Conservation (phyloP, 2,797 vertebrate genomes). For the Phalloptychus januarius region DNA sequence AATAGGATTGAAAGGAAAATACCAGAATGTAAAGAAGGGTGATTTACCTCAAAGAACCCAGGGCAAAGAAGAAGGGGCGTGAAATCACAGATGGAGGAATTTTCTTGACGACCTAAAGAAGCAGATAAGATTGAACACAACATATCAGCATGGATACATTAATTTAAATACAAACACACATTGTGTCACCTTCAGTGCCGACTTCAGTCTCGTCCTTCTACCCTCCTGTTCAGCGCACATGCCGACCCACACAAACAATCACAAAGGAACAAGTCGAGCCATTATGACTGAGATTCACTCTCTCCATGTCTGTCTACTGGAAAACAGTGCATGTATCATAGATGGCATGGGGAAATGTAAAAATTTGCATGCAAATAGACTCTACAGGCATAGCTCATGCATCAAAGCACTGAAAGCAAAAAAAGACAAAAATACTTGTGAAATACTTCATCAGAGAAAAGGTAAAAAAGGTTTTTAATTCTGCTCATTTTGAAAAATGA, state of each 20-base stretch:
- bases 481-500: slow-evolving; percentile 37
- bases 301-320: slow-evolving; percentile 63
- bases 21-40: slow-evolving; percentile 2
- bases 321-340: slow-evolving; percentile 71
- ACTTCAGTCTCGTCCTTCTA: slow-evolving; percentile 25
- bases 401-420: slow-evolving; percentile 68
- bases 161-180: slow-evolving; percentile 36
- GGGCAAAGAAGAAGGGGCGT: slow-evolving; percentile 62
- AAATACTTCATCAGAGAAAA: slow-evolving; percentile 19
- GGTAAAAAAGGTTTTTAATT: slow-evolving; percentile 29
- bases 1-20: background rate
- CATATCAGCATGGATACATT: slow-evolving; percentile 42
- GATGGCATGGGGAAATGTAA: slow-evolving; percentile 67
- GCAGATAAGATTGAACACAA: slow-evolving; percentile 65
- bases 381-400: slow-evolving; percentile 64
- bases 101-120: slow-evolving; percentile 84
- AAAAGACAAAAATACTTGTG: slow-evolving; percentile 52
- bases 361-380: slow-evolving; percentile 80
- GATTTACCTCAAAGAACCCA: slow-evolving; percentile 77
- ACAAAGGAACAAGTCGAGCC: slow-evolving; percentile 59
- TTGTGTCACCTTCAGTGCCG: slow-evolving; percentile 11
- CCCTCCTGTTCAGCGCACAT: slow-evolving; percentile 27
- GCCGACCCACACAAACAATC: slow-evolving; percentile 48
- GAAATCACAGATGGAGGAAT: slow-evolving; percentile 87
- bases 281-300: slow-evolving; percentile 55